phyloP scores from a whole-genome alignment of 2,113 vertebrate genomes.

The Apus apus region DNA sequence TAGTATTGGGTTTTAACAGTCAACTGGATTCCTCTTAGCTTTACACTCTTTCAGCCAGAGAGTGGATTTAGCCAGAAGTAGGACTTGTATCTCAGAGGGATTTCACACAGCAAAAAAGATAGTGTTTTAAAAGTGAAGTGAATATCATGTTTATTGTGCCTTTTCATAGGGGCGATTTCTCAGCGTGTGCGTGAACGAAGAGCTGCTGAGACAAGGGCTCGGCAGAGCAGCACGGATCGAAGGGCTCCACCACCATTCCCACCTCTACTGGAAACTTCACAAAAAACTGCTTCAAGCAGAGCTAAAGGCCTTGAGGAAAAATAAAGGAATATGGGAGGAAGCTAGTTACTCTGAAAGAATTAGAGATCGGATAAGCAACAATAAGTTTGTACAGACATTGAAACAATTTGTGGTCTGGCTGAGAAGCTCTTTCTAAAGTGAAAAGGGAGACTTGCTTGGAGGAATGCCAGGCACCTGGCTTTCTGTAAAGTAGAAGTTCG shows the following conservation, averaged over 20 bases:
- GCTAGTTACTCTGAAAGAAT: constrained; percentile 78
- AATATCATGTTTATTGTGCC: neutral
- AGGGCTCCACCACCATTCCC: constrained; percentile 79
- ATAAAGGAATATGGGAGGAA: constrained; percentile 88
- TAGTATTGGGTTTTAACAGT: neutral
- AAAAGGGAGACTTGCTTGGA: neutral
- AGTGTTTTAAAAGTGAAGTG: neutral
- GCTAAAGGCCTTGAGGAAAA: constrained; percentile 83
- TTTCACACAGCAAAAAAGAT: neutral
- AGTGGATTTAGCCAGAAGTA: fast-evolving
- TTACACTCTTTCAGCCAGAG: neutral
- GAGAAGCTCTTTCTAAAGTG: neutral
- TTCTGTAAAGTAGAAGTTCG: too few species aligned
- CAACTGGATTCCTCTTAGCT: neutral
- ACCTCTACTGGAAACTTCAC: constrained; percentile 85
- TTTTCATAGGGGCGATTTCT: constrained; percentile 78
- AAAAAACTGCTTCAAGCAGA: constrained; percentile 89
- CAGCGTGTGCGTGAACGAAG: constrained; percentile 85
- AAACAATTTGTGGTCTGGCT: constrained; percentile 74
- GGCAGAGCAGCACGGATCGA: constrained; percentile 80
- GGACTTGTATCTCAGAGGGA: neutral
- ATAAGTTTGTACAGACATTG: constrained; percentile 67
- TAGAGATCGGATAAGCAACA: constrained; percentile 64
- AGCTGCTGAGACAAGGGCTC: constrained; percentile 85
- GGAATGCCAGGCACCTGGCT: neutral